Evolutionary conservation across 2,113 vertebrate species (phyloP), one percentile per base, ranked within the genome.

Genomic region (Capreolus pygargus): DNA sequence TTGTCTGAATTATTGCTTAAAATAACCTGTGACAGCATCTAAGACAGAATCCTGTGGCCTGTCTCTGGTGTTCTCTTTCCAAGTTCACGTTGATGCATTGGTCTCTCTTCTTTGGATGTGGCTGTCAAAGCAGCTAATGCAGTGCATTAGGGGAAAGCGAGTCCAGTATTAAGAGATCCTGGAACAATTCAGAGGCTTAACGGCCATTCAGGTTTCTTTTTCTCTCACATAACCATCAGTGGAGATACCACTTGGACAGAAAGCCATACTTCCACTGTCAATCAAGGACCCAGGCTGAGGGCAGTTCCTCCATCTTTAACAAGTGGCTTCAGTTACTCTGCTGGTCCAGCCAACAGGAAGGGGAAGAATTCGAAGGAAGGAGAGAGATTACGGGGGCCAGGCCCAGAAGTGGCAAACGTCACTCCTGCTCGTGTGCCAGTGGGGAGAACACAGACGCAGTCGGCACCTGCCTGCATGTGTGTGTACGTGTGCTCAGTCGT

Each of bases 1-100:
- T 74, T 61, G 50, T 67, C 85, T 94, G 86, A 83, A 54, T 88
- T 92, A 43, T 43, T 82, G 67, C 64, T 84, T 74, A 81, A 64
- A 96, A 95, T 82, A 85, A 58, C 39, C 39, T 0, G 12, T 1
- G 6, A 74, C 55, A 39, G 61, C 11, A 2, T 87, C 67, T 64
- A n/a, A 70, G 60, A 14, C 74, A 47, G 87, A 70, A 61, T 61
- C 57, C 57, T 28, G 10, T 1, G 43, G 25, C 7, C 1, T 9
- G 4, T 45, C 23, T 1, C 70, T 4, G n/a, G 47, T 3, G 9
- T 50, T 17, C 54, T 91, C 67, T 45, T 39, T 89, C 82, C 67
- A 8, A 30, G 76, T 3, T 10, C 5, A 11, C 19, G 19, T 7
- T 8, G 79, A 83, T 28, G 45, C 67, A 6, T 6, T 14, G 82